These are phyloP conservation scores for Lochmaea crataegi DNA, from an alignment of 2,888 invertebrate species.

Conservation along the genomic window DNA sequence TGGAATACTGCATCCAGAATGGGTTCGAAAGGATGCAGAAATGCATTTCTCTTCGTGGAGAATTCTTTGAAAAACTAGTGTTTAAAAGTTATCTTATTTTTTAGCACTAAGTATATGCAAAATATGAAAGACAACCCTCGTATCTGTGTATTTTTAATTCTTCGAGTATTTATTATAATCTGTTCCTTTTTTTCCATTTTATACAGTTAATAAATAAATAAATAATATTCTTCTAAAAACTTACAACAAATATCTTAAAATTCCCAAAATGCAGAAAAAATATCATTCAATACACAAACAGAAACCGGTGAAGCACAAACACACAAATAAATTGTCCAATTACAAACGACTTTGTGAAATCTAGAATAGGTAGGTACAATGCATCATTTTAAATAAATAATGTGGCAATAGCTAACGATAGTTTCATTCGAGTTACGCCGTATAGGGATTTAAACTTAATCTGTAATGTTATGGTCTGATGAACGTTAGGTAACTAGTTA, in stretches of 20 bases:
- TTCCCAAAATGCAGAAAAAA: too few species aligned
- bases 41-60: too few species aligned
- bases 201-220: too few species aligned
- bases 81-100: too few species aligned
- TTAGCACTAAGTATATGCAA: too few species aligned
- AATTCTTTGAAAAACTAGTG: too few species aligned
- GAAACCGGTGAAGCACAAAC: background rate
- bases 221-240: background rate
- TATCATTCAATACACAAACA: background rate
- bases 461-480: conserved; percentile 15
- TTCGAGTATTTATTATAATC: too few species aligned
- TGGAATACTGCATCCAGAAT: too few species aligned
- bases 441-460: conserved; percentile 6
- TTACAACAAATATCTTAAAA: background rate
- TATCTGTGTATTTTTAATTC: too few species aligned
- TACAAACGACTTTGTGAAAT: background rate
- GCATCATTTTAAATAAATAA: background rate
- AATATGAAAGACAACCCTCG: too few species aligned
- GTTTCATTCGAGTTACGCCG: background rate
- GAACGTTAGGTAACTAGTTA: conserved; percentile 25
- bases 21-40: too few species aligned
- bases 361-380: background rate
- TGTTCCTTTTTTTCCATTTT: too few species aligned
- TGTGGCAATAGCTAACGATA: background rate
- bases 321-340: background rate